phyloP scores from a whole-genome alignment of 2,888 invertebrate species.

The Cantharis rustica region DNA sequence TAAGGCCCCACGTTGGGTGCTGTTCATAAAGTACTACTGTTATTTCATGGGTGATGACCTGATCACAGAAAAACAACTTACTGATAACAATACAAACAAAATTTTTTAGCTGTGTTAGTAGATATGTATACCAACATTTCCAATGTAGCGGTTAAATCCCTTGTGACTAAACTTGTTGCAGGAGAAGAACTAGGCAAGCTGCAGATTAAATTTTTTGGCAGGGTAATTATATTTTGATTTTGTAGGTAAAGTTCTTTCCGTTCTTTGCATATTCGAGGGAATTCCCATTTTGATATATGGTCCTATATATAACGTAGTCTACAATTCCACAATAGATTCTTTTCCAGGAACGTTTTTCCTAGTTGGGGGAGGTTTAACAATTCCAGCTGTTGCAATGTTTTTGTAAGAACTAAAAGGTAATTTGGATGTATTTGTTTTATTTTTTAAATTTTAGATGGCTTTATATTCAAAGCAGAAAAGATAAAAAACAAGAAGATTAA shows the following conservation, averaged over 20 bases:
- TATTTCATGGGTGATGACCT: no score
- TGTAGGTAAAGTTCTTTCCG: constrained; percentile 57
- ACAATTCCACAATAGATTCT: constrained; percentile 43
- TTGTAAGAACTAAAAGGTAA: constrained; percentile 40
- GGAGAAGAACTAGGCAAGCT: constrained; percentile 61
- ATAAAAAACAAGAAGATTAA: constrained; percentile 51
- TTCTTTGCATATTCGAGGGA: constrained; percentile 49
- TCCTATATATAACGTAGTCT: constrained; percentile 48
- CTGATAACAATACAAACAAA: no score
- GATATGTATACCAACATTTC: constrained; percentile 57
- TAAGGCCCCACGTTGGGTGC: no score
- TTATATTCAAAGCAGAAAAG: constrained; percentile 52
- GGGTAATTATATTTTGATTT: neutral
- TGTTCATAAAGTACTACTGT: no score
- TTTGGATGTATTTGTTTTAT: neutral
- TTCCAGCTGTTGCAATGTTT: constrained; percentile 45
- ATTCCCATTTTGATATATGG: constrained; percentile 47
- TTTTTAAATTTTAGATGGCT: constrained; percentile 51
- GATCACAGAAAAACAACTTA: no score
- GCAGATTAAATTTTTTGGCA: no score
- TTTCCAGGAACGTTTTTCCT: constrained; percentile 48
- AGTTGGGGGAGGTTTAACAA: constrained; percentile 41
- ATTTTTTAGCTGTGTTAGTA: constrained; percentile 58
- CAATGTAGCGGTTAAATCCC: constrained; percentile 62
- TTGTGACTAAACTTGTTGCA: constrained; percentile 62